These are phyloP conservation scores for Potamilus streckersoni DNA, from an alignment of 1,140 invertebrate genomes.

Conservation along the genomic window DNA sequence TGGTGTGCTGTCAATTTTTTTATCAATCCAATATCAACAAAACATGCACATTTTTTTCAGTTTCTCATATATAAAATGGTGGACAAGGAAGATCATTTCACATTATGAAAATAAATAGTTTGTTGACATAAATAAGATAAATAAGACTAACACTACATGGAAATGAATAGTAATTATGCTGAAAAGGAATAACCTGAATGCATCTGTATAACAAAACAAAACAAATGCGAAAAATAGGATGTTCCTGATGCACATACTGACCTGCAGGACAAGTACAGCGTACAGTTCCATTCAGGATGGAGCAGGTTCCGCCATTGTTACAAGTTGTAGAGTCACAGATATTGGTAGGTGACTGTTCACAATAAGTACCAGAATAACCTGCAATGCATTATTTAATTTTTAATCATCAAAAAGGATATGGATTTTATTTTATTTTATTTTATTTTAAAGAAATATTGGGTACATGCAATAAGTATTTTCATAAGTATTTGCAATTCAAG, in stretches of 20 bases:
- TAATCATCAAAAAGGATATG: neutral
- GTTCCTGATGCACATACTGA: neutral
- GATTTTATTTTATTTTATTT: neutral
- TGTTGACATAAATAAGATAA: too few species aligned
- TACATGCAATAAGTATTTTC: neutral
- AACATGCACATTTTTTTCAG: too few species aligned
- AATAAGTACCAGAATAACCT: slow-evolving; percentile 35
- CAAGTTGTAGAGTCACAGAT: slow-evolving; percentile 32
- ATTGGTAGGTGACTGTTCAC: slow-evolving; percentile 21
- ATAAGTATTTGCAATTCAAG: neutral
- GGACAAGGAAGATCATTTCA: too few species aligned
- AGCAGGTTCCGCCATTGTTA: slow-evolving; percentile 39
- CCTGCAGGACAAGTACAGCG: slow-evolving; percentile 30
- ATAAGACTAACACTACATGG: too few species aligned
- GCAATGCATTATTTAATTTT: slow-evolving; percentile 7
- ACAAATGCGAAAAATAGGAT: neutral
- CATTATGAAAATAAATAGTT: too few species aligned
- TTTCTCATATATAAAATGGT: too few species aligned
- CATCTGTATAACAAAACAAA: too few species aligned
- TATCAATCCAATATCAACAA: too few species aligned
- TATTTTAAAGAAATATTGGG: neutral
- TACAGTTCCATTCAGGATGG: neutral
- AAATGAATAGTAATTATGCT: too few species aligned
- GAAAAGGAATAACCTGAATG: too few species aligned
- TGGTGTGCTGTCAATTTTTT: too few species aligned